Evolutionary conservation across 2,113 vertebrate species (phyloP), one percentile per base, ranked within the genome.

Genomic region (Damaliscus lunatus): DNA sequence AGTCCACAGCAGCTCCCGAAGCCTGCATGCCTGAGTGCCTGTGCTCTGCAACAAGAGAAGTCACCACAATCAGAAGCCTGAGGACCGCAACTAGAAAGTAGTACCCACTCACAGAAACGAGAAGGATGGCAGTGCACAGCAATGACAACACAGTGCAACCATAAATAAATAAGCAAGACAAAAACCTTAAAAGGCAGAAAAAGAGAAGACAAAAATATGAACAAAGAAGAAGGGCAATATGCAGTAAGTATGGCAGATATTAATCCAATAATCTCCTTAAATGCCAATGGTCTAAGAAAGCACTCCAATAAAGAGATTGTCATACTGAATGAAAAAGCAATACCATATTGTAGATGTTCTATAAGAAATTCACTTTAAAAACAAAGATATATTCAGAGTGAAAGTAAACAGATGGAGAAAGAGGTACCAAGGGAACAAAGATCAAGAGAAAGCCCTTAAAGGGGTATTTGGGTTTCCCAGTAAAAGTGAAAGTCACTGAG

Each of bases 1-100:
- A 40, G 67, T 5, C 19, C 2, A 1, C 36, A 13, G 36, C n/a
- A 40, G 2, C 21, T 10, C 12, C 19, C 3, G 5, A 43, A 25
- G 21, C 71, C 36, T 36, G 64, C 64, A 21, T 1, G 16, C 64
- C 11, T 36, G 64, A 36, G 64, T 21, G 19, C 19, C 64, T 21
- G n/a, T 6, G n/a, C 64, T 71, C 36, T 74, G 36, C 71, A 25
- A 3, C 71, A 23, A 36, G 36, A 74, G 21, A 13, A 74, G 71
- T 3, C 36, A 40, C 36, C 71, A 74, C 36, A 40, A 5, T 25
- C 21, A 74, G 71, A 43, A 74, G 21, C 36, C 71, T 40, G 11
- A 25, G 71, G 71, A 74, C 71, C 7, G 71, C 36, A 43, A 43
- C 36, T 2, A 25, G 71, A 14, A 43, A 74, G n/a, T 0, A 27